Evolutionary conservation across 1,140 invertebrate species (phyloP).

Genomic region (Penaeus chinensis): DNA sequence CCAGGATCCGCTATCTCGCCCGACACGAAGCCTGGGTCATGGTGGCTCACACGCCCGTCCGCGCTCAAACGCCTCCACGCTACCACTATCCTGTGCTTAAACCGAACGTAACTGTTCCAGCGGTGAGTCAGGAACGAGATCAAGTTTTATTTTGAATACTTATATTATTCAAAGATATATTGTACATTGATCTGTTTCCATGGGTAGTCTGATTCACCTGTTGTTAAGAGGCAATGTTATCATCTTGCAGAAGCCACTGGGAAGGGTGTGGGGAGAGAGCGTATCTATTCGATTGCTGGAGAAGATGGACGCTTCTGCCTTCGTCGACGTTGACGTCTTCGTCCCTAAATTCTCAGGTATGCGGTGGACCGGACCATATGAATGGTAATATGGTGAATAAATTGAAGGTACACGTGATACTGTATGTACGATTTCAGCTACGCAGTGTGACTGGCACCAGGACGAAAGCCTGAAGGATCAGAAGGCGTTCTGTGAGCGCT

Average conservation of each 20-base stretch:
- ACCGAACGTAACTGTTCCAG: not conserved
- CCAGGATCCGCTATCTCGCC: conserved; percentile 39
- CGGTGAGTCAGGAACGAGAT: not conserved
- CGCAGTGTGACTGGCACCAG: conserved; percentile 40
- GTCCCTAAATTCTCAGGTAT: conserved; percentile 28
- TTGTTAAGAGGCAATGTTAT: no score
- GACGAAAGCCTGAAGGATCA: conserved; percentile 29
- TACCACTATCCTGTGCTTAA: not conserved
- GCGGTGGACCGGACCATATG: not conserved
- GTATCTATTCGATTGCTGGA: not conserved
- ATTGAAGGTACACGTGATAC: not conserved
- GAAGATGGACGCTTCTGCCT: not conserved
- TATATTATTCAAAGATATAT: not conserved
- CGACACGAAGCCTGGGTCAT: conserved; percentile 37
- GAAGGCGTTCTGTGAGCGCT: conserved; percentile 33
- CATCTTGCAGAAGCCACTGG: not conserved
- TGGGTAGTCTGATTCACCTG: not conserved
- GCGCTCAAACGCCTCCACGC: not conserved
- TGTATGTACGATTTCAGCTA: conserved; percentile 12
- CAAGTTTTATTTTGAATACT: not conserved
- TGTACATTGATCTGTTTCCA: not conserved
- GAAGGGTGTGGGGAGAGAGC: conserved; percentile 29
- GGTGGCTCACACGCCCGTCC: conserved; percentile 37
- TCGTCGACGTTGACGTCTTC: not conserved
- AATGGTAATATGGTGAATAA: not conserved